Percentiles rank a stretch among this genome's conserved stretches.
phyloP scores from a whole-genome alignment of 2,888 invertebrate species.

The Teinopalpus imperialis region DNA sequence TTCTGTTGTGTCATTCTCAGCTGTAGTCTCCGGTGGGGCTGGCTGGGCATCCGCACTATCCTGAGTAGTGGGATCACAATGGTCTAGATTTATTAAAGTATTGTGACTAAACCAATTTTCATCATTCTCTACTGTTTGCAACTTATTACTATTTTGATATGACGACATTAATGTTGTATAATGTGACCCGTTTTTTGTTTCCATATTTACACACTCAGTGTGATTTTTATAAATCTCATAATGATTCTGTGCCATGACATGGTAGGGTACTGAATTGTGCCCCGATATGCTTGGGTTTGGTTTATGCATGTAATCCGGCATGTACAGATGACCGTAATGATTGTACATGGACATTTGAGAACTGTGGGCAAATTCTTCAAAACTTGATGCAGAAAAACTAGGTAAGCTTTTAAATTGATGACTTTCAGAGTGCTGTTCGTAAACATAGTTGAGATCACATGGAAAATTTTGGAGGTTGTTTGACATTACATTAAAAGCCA shows the following conservation, averaged over 20 bases:
- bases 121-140: slow-evolving; percentile 83
- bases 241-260: slow-evolving; percentile 56
- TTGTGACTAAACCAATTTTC: slow-evolving; percentile 77
- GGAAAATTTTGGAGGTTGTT: slow-evolving; percentile 69
- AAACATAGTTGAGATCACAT: slow-evolving; percentile 71
- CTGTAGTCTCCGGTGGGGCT: slow-evolving; percentile 37
- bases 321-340: slow-evolving; percentile 75
- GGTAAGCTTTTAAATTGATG: slow-evolving; percentile 66
- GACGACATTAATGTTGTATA: slow-evolving; percentile 86
- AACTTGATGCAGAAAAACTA: slow-evolving; percentile 75
- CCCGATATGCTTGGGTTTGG: slow-evolving; percentile 51
- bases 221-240: slow-evolving; percentile 69
- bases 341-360: slow-evolving; percentile 76
- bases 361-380: slow-evolving; percentile 79
- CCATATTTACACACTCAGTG: slow-evolving; percentile 63
- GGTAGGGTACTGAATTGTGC: slow-evolving; percentile 60
- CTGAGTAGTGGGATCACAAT: slow-evolving; percentile 60
- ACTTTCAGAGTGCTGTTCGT: slow-evolving; percentile 53
- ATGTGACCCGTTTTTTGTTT: slow-evolving; percentile 75
- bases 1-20: slow-evolving; percentile 49
- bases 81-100: slow-evolving; percentile 63
- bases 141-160: slow-evolving; percentile 84
- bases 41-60: slow-evolving; percentile 51
- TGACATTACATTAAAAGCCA: slow-evolving; percentile 59
- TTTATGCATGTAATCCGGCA: slow-evolving; percentile 69